Evolutionary conservation across 2,113 vertebrate genomes (phyloP), one percentile per base, ranked within the genome.

Genomic region (Typhlomys cinereus): DNA sequence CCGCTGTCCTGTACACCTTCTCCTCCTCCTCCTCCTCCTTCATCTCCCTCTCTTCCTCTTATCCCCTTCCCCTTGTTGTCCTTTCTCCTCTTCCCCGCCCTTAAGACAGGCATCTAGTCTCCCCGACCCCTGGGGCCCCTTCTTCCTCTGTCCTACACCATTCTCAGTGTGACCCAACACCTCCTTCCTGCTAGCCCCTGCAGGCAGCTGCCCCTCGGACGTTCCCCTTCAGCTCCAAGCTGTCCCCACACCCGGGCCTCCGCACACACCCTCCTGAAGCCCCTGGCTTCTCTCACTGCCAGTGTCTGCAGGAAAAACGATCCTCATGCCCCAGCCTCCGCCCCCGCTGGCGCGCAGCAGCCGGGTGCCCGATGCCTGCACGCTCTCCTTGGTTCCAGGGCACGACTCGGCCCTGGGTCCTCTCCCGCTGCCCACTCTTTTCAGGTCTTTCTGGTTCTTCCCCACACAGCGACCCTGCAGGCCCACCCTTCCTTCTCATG

Each of bases 401-500:
- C 7, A 6, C n/a, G 41, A 7, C 8, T 4, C 0, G 11, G 64
- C 48, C 81, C 4, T 57, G 4, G 23, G 36, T 23, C 74, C 67
- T 21, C 27, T 54, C n/a, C 52, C 44, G 79, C 15, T 69, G 52
- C 50, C 29, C 29, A 59, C 20, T 4, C 36, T 31, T 13, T 31
- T 31, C 18, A 23, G 17, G 34, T 13, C 62, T 20, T 82, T 46
- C 91, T 61, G 10, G 21, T 10, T 71, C 61, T 27, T 4, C 12
- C 36, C 39, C 25, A 10, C 27, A 0, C 23, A 23, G 34, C 66
- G 76, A 62, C 39, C 41, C 29, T 34, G 3, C 25, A 25, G 59
- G 69, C 52, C 74, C 52, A 17, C 1, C 67, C n/a, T 1, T 0
- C 46, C 52, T 18, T 1, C 0, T 34, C 13, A 5, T n/a, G 14